These are phyloP conservation scores for Myiotriccus ornatus DNA, from an alignment of 2,797 vertebrate species.

Conservation along the genomic window DNA sequence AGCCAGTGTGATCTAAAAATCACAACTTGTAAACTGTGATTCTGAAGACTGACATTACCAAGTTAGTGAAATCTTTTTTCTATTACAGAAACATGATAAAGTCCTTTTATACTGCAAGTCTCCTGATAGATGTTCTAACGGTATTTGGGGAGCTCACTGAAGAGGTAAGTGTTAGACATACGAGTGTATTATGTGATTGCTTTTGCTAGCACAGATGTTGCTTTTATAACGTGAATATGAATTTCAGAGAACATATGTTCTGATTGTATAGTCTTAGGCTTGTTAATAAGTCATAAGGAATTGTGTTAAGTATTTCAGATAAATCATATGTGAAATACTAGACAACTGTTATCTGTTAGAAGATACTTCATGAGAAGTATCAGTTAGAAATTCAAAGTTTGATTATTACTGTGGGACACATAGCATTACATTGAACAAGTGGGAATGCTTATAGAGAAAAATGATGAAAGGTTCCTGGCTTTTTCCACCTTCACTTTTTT, in stretches of 20 bases:
- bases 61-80: slow-evolving; percentile 26
- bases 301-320: neutral
- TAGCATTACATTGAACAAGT: neutral
- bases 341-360: neutral
- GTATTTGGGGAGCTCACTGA: slow-evolving; percentile 95
- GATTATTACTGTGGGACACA: neutral
- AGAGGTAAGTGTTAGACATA: slow-evolving; percentile 80
- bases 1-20: neutral
- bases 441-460: neutral
- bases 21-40: neutral
- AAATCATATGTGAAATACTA: neutral
- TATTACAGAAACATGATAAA: slow-evolving; percentile 95
- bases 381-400: neutral
- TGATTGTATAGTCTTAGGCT: neutral
- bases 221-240: neutral
- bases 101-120: slow-evolving; percentile 95
- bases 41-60: neutral
- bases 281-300: neutral
- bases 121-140: slow-evolving; percentile 90
- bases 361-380: neutral
- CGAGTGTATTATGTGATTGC: neutral
- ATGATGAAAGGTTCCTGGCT: neutral
- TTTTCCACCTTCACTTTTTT: neutral
- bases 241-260: neutral
- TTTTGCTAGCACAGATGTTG: neutral